A percentile compares a stretch with the other conserved stretches of the same genome.
Evolutionary conservation across 2,888 invertebrate genomes (phyloP).

Genomic region (Caenorhabditis afra): DNA sequence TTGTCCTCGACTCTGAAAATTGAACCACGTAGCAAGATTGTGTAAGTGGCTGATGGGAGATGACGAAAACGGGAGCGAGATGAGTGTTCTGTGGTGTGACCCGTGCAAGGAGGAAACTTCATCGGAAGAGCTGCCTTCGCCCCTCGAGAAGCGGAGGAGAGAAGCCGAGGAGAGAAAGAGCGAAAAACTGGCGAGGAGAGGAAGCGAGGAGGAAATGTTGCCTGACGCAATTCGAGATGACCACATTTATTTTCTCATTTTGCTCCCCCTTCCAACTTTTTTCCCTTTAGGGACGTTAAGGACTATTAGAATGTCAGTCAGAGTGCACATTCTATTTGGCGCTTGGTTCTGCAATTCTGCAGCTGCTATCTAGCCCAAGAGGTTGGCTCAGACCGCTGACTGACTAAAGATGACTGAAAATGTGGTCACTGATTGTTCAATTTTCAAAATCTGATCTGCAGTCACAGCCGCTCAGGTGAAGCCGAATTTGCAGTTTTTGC

Average conservation of each 20-base stretch:
- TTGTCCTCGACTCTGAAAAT: too few relatives aligned
- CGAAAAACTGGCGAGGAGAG: slow-evolving; percentile 1
- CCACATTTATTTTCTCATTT: slow-evolving; percentile 5
- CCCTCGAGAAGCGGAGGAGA: slow-evolving; percentile 9
- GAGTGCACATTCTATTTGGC: too few relatives aligned
- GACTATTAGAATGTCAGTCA: not conserved
- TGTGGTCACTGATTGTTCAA: too few relatives aligned
- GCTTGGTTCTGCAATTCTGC: too few relatives aligned
- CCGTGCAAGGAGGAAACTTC: slow-evolving; percentile 6
- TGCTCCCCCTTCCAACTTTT: not conserved
- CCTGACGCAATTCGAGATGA: slow-evolving; percentile 20
- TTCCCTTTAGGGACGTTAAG: not conserved
- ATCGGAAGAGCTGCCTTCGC: slow-evolving; percentile 15
- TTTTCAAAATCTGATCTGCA: too few relatives aligned
- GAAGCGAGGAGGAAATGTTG: slow-evolving; percentile 6
- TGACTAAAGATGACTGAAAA: too few relatives aligned
- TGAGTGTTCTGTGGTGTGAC: slow-evolving; percentile 53
- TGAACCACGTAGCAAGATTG: too few relatives aligned
- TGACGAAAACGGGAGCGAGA: slow-evolving; percentile 6
- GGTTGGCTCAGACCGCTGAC: too few relatives aligned
- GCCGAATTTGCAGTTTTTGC: too few relatives aligned
- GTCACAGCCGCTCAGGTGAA: too few relatives aligned
- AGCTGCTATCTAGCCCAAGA: too few relatives aligned
- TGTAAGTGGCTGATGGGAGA: too few relatives aligned
- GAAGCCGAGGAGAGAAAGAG: slow-evolving; percentile 5